A percentile compares a stretch with the other conserved stretches of the same genome.
Conservation (phyloP, 64 coral and sea anemone species). For the Acropora yongei region DNA sequence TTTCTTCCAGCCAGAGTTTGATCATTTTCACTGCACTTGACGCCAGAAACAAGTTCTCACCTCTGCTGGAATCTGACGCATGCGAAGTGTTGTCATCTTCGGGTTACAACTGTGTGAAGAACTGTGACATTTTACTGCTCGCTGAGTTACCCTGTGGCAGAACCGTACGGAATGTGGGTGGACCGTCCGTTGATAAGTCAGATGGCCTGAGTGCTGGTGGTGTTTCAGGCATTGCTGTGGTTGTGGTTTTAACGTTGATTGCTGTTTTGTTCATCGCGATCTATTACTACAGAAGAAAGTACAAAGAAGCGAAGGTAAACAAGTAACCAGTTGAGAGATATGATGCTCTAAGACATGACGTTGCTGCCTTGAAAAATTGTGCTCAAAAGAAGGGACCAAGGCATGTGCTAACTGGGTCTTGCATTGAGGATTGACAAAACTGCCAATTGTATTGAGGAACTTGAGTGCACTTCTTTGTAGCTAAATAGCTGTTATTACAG, state of each 20-base stretch:
- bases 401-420: no score
- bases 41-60: slow-evolving; percentile 61
- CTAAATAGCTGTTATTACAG: no score
- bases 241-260: slow-evolving; percentile 50
- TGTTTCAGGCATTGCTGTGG: slow-evolving; percentile 60
- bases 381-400: no score
- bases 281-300: slow-evolving; percentile 89
- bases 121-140: slow-evolving; percentile 21
- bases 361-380: no score
- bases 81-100: slow-evolving; percentile 56
- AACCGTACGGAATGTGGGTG: neutral
- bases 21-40: slow-evolving; percentile 63
- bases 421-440: no score
- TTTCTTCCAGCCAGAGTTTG: neutral
- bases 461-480: no score
- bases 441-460: no score
- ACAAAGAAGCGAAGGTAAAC: slow-evolving; percentile 70
- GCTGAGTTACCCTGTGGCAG: slow-evolving; percentile 35
- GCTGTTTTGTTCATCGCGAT: slow-evolving; percentile 57
- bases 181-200: neutral
- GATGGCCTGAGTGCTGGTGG: slow-evolving; percentile 34
- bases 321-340: neutral
- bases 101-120: slow-evolving; percentile 47
- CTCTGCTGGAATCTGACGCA: slow-evolving; percentile 49
- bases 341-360: no score